These are phyloP conservation scores for Schmidtea mediterranea DNA, from an alignment of 1,140 invertebrate genomes.

Conservation along the genomic window DNA sequence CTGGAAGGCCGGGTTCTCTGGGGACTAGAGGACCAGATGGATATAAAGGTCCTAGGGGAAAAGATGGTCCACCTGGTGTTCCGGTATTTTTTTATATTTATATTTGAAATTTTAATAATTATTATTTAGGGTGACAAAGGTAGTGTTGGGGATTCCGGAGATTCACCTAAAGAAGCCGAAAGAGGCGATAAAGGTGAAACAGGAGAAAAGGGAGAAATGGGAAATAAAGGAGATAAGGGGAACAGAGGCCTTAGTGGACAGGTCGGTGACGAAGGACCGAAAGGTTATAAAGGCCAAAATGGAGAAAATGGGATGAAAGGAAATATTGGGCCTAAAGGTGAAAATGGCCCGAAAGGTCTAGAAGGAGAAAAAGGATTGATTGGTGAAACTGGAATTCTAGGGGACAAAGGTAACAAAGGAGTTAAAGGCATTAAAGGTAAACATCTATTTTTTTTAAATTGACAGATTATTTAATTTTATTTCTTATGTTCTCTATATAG, in stretches of 20 bases:
- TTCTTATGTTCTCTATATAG: too few species aligned
- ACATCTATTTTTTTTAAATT: too few species aligned
- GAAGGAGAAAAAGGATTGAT: not conserved
- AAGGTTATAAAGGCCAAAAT: not conserved
- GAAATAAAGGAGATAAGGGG: not conserved
- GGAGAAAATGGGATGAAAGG: not conserved
- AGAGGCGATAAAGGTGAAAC: not conserved
- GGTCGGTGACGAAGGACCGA: not conserved
- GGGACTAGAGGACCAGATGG: not conserved
- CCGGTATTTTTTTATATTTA: not conserved
- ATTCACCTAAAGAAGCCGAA: not conserved
- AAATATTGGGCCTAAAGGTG: not conserved
- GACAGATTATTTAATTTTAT: too few species aligned
- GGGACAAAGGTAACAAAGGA: not conserved
- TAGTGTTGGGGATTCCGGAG: not conserved
- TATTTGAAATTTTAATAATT: not conserved
- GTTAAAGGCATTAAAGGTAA: not conserved
- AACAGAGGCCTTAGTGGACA: not conserved
- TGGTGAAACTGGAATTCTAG: not conserved
- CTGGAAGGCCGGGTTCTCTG: not conserved
- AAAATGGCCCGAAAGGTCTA: not conserved
- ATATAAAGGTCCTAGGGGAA: not conserved
- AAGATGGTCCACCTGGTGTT: not conserved
- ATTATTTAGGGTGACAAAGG: not conserved
- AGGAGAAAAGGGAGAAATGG: not conserved